Base-by-base conservation (phyloP, 2,888 invertebrate species). In the Crematogaster levior region DNA sequence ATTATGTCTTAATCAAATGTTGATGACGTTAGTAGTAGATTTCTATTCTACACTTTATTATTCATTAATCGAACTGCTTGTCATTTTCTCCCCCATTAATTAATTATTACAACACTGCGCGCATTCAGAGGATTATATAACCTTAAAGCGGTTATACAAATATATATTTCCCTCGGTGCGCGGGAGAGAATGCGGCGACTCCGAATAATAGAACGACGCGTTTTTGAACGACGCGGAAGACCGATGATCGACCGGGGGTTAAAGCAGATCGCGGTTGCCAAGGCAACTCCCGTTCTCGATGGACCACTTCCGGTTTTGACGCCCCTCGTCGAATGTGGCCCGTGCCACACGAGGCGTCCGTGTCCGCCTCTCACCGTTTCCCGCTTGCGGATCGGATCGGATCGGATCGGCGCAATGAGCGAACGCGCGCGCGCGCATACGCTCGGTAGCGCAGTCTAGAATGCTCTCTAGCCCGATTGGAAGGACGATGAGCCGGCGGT, bases 181-280 rank as follows among this genome's bases (percentile, higher is more conserved):
- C 70, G 68, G 72, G 66, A 65, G 86, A 84, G 85, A 83, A 90
- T 88, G 88, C 90, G 90, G 86, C 89, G 85, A 91, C 86, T 85
- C 88, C 88, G 85, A 91, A 91, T 91, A 91, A 91, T 91, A 87
- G 90, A 88, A 85, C 87, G 63, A 63, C 63, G 63, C 40, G 89
- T 89, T 91, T 91, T 92, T 90, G 90, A 91, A 91, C 88, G 90
- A 91, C 89, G 90, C 90, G 91, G 89, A 90, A 92, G 89, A 90
- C 86, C 89, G 88, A 88, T 88, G 88, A 88, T 88, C 86, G 85
- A 85, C 82, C 86, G 83, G 89, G 92, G 91, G 91, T 91, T 91
- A 90, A 90, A 91, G 89, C 89, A 87, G 91, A 91, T 91, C 91
- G 87, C 83, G 88, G 91, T 91, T 91, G 89, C 91, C 90, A 91